These are phyloP conservation scores for Leptinotarsa juncta DNA, from an alignment of 2,888 invertebrate genomes.

Conservation along the genomic window DNA sequence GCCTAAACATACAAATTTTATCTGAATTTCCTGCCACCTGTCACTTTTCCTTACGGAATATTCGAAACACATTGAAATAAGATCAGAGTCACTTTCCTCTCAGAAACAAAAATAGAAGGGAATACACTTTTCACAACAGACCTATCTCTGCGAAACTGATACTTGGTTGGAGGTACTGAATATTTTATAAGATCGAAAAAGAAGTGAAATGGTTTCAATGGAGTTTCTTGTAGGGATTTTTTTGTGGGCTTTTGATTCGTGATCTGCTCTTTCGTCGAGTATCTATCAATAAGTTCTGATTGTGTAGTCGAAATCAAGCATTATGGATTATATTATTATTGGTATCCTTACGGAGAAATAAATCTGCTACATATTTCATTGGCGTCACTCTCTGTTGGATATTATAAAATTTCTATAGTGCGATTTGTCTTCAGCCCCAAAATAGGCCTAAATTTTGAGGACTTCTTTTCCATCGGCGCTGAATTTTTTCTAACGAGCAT, in stretches of 20 bases:
- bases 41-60: not conserved
- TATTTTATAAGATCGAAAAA: not conserved
- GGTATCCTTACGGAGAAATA: too few relatives aligned
- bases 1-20: conserved; percentile 22
- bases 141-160: not conserved
- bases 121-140: not conserved
- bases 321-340: too few relatives aligned
- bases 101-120: not conserved
- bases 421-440: too few relatives aligned
- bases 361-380: too few relatives aligned
- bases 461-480: too few relatives aligned
- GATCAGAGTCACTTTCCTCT: not conserved
- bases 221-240: not conserved
- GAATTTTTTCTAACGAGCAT: too few relatives aligned
- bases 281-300: not conserved
- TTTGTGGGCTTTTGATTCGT: not conserved
- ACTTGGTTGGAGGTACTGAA: not conserved
- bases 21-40: conserved; percentile 11
- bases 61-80: not conserved
- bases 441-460: too few relatives aligned
- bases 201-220: not conserved
- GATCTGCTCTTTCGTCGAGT: not conserved
- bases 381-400: too few relatives aligned
- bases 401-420: too few relatives aligned
- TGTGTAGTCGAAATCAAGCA: too few relatives aligned